Conservation (phyloP, 2,888 invertebrate genomes). For the Plusia festucae region DNA sequence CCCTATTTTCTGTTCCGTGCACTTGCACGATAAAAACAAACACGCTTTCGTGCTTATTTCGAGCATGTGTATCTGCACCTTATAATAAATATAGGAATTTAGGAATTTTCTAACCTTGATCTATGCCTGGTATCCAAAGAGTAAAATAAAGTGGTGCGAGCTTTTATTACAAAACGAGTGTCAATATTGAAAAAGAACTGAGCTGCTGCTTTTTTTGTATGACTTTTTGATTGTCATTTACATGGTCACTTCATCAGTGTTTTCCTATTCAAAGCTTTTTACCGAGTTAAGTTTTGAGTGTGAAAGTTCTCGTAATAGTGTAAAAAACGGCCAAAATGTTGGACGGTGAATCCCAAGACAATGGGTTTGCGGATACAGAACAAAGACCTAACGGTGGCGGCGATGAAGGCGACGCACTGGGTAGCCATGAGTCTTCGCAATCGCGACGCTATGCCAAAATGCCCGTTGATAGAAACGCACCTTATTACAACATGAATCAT, state of each 20-base stretch:
- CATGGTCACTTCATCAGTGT: neutral
- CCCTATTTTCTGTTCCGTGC: no score
- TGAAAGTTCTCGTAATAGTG: neutral
- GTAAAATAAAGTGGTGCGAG: no score
- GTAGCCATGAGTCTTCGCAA: conserved; percentile 78
- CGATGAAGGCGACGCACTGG: conserved; percentile 86
- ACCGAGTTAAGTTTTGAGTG: neutral
- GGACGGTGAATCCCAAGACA: conserved; percentile 75
- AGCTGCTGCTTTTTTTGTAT: conserved; percentile 3
- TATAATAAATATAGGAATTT: no score
- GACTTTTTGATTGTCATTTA: conserved; percentile 2
- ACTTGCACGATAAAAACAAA: no score
- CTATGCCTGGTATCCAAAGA: no score
- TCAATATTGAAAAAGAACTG: neutral
- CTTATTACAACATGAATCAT: conserved; percentile 96
- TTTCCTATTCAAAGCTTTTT: neutral
- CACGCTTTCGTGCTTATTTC: no score
- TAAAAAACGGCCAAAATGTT: conserved; percentile 67
- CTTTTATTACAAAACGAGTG: neutral
- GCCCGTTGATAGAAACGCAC: conserved; percentile 92
- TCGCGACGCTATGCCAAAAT: conserved; percentile 86
- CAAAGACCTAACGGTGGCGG: conserved; percentile 85
- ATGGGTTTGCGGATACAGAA: conserved; percentile 75
- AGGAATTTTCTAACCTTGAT: no score
- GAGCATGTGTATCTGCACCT: no score